Conservation (phyloP, 2,888 invertebrate species). For the Cordilura impudica region DNA sequence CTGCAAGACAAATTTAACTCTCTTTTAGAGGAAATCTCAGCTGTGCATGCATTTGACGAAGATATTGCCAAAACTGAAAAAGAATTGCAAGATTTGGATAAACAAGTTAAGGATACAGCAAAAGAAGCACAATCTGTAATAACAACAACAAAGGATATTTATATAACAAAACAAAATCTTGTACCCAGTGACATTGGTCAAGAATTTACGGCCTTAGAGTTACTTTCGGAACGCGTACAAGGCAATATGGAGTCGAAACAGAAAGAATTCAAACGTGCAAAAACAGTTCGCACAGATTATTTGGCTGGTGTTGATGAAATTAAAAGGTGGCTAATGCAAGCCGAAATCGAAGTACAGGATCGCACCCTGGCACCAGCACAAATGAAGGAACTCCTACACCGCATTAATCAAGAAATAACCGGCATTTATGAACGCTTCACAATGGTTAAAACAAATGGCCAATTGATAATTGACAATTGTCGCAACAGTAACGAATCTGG, state of each 20-base stretch:
- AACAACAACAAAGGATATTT: slow-evolving; percentile 81
- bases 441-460: slow-evolving; percentile 87
- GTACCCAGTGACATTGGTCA: slow-evolving; percentile 88
- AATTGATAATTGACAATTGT: slow-evolving; percentile 87
- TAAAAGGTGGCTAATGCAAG: slow-evolving; percentile 89
- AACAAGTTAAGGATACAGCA: slow-evolving; percentile 81
- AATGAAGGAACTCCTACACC: slow-evolving; percentile 87
- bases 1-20: slow-evolving; percentile 84
- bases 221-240: slow-evolving; percentile 87
- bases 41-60: slow-evolving; percentile 88
- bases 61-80: slow-evolving; percentile 83
- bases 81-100: slow-evolving; percentile 81
- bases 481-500: slow-evolving; percentile 87
- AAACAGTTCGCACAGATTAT: slow-evolving; percentile 89
- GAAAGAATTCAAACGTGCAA: slow-evolving; percentile 91
- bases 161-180: slow-evolving; percentile 82
- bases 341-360: slow-evolving; percentile 90
- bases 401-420: slow-evolving; percentile 86
- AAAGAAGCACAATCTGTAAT: slow-evolving; percentile 81
- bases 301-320: slow-evolving; percentile 88
- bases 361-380: slow-evolving; percentile 87
- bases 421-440: slow-evolving; percentile 87
- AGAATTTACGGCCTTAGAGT: slow-evolving; percentile 89
- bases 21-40: slow-evolving; percentile 82
- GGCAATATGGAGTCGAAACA: slow-evolving; percentile 92